Conservation (phyloP, 2,113 vertebrate species). For the Pantherophis guttatus region DNA sequence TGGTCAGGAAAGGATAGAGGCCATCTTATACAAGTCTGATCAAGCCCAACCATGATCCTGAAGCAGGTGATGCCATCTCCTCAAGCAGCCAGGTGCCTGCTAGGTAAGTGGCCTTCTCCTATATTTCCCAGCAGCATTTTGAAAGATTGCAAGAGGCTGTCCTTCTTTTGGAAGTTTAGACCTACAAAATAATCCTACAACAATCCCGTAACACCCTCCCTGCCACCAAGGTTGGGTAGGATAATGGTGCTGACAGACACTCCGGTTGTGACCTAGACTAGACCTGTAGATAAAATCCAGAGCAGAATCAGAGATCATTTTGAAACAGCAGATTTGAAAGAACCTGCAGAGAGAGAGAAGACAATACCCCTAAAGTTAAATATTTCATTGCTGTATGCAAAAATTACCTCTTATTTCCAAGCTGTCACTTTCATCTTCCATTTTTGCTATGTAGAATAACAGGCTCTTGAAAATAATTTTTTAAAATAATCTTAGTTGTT, state of each 20-base stretch:
- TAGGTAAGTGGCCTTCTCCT: background rate
- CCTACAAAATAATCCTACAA: background rate
- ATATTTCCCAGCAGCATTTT: background rate
- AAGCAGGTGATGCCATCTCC: background rate
- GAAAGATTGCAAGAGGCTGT: background rate
- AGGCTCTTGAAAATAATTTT: background rate
- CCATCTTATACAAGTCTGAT: background rate
- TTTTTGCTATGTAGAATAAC: background rate
- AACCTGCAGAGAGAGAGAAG: background rate
- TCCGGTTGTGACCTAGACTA: background rate
- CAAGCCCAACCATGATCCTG: background rate
- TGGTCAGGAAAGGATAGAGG: background rate
- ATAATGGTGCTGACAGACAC: background rate
- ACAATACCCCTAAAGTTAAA: background rate
- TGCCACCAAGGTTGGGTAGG: background rate
- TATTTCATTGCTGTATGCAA: background rate
- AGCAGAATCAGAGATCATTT: background rate
- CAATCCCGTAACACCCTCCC: background rate
- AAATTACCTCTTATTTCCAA: conserved; percentile 24
- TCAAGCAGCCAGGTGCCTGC: background rate
- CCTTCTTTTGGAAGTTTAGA: background rate
- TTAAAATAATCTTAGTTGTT: background rate
- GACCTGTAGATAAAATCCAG: background rate
- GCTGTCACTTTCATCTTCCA: background rate
- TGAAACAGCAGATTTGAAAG: background rate